phyloP scores from a whole-genome alignment of 2,797 vertebrate genomes.

The Enteromius unitaeniatus region DNA sequence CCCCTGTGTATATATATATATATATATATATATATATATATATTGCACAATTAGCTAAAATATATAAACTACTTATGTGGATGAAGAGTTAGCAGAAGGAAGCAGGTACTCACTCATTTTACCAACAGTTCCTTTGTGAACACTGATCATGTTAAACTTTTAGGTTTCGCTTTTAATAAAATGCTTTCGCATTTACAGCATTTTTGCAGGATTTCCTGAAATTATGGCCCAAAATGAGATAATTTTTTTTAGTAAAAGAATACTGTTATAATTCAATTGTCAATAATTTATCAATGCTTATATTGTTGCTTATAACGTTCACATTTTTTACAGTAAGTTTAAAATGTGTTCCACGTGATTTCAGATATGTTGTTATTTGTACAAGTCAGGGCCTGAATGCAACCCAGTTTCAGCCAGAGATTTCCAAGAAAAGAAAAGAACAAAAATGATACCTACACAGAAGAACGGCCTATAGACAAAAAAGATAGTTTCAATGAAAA shows the following conservation, averaged over 20 bases:
- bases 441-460: too few species aligned
- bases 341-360: background rate
- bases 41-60: too few species aligned
- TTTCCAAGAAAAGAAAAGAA: too few species aligned
- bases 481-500: too few species aligned
- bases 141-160: background rate
- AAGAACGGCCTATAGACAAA: too few species aligned
- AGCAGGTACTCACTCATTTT: conserved; percentile 1
- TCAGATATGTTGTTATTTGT: background rate
- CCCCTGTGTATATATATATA: too few species aligned
- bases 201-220: background rate
- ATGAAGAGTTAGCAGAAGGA: background rate
- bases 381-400: background rate
- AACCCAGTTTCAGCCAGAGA: too few species aligned
- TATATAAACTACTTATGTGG: too few species aligned
- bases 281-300: too few species aligned
- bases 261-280: too few species aligned
- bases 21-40: too few species aligned
- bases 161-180: background rate
- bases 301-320: background rate
- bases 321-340: background rate
- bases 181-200: background rate
- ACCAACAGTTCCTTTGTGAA: background rate
- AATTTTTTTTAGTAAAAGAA: background rate
- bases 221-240: background rate